phyloP scores from a whole-genome alignment of 2,113 vertebrate species.

The Nannospalax galili region DNA sequence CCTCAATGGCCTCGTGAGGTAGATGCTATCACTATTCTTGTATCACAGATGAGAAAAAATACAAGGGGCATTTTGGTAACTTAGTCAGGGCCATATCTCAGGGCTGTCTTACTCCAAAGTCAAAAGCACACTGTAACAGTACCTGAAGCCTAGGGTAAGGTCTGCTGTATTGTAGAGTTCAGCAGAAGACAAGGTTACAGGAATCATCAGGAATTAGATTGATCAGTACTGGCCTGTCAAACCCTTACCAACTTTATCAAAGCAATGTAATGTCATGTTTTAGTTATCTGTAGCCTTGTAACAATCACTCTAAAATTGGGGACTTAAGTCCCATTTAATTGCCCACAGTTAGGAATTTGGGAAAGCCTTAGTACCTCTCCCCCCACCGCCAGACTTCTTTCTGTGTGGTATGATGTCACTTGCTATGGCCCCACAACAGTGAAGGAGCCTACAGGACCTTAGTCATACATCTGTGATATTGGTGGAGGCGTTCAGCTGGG shows the following conservation, averaged over 20 bases:
- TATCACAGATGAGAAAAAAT: constrained; percentile 1
- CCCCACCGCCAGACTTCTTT: not conserved
- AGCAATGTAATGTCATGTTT: not conserved
- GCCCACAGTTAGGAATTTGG: not conserved
- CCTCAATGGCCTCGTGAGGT: constrained; percentile 7
- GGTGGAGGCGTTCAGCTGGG: not conserved
- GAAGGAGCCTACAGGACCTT: not conserved
- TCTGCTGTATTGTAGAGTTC: not conserved
- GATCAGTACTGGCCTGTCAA: not conserved
- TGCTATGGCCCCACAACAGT: not conserved
- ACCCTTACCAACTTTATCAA: not conserved
- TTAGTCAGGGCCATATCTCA: not conserved
- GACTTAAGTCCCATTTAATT: constrained; percentile 2
- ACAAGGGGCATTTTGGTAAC: not conserved
- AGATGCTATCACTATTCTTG: not conserved
- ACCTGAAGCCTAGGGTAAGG: not conserved
- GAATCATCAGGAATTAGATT: not conserved
- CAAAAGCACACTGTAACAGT: not conserved
- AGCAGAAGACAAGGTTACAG: not conserved
- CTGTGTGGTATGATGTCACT: not conserved
- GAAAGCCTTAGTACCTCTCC: not conserved
- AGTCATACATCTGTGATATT: not conserved
- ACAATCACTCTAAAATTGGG: constrained; percentile 33
- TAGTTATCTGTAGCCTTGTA: constrained; percentile 5
- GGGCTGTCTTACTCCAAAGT: not conserved